A percentile compares a stretch with the other conserved stretches of the same genome.
These are phyloP conservation scores for Lomographa bimaculata DNA, from an alignment of 2,888 invertebrate species.

Conservation along the genomic window DNA sequence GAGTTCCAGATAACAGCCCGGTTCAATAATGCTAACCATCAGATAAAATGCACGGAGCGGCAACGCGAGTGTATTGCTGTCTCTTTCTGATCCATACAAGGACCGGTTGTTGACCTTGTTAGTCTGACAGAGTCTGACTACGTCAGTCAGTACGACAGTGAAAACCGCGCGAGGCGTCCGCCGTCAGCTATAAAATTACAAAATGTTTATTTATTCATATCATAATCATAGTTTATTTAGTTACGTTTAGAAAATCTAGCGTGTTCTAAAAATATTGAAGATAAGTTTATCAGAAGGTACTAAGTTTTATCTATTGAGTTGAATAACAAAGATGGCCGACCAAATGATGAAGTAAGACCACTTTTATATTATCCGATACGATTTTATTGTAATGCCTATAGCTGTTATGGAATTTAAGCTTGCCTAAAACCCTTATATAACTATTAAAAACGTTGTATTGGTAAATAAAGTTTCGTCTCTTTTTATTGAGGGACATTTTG, in stretches of 20 bases:
- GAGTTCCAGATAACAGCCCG: conserved; percentile 8
- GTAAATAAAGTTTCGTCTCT: too few relatives aligned
- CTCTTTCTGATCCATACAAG: conserved; percentile 9
- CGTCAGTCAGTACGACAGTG: conserved; percentile 6
- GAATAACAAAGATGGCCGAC: conserved; percentile 6
- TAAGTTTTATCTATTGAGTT: neutral
- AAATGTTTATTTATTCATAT: too few relatives aligned
- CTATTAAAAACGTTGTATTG: too few relatives aligned
- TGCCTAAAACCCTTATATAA: too few relatives aligned
- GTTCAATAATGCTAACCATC: conserved; percentile 6
- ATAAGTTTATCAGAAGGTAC: neutral
- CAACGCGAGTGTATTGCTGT: conserved; percentile 13
- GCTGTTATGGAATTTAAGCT: too few relatives aligned
- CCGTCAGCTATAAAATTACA: neutral
- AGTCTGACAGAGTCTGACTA: neutral
- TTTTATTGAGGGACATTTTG: too few relatives aligned
- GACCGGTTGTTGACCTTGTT: conserved; percentile 17
- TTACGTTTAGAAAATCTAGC: neutral
- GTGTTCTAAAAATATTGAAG: neutral
- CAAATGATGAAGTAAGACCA: conserved; percentile 17
- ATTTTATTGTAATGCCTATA: neutral
- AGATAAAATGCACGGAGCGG: conserved; percentile 17
- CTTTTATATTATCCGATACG: conserved; percentile 8
- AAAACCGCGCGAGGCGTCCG: conserved; percentile 3
- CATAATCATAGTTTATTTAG: neutral